Evolutionary conservation across 1,140 invertebrate species (phyloP).

Genomic region (Bombus terrestris): DNA sequence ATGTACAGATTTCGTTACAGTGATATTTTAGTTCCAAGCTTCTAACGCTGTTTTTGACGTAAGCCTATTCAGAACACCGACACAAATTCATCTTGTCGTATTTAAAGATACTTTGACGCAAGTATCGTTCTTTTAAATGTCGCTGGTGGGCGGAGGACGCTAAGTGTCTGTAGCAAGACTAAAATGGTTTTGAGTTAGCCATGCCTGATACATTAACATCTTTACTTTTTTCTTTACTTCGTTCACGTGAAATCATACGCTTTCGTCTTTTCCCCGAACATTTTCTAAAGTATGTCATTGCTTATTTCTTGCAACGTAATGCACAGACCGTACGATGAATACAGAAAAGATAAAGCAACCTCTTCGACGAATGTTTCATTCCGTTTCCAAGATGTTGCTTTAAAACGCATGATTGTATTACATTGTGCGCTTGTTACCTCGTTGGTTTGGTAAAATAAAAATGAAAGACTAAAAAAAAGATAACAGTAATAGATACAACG

Average conservation of each 20-base stretch:
- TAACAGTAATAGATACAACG: too few species aligned
- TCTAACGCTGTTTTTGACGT: conserved; percentile 14
- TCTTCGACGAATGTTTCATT: background rate
- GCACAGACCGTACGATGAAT: conserved; percentile 8
- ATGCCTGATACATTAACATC: background rate
- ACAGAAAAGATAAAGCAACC: conserved; percentile 25
- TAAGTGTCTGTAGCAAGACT: conserved; percentile 8
- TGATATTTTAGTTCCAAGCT: background rate
- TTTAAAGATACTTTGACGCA: conserved; percentile 51
- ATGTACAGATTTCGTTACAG: background rate
- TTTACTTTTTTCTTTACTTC: background rate
- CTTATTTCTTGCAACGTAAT: conserved; percentile 8
- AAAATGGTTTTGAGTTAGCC: conserved; percentile 7
- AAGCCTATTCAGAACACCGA: background rate
- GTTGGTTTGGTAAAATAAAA: too few species aligned
- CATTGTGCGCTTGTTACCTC: too few species aligned
- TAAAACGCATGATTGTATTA: background rate
- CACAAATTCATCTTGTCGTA: conserved; percentile 17
- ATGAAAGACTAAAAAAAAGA: too few species aligned
- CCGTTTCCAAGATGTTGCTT: background rate
- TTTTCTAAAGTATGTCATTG: background rate
- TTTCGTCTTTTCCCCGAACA: background rate
- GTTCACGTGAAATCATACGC: background rate
- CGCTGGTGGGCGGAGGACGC: conserved; percentile 21
- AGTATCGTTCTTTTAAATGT: conserved; percentile 42